Evolutionary conservation across 2,888 invertebrate species (phyloP), one percentile per base, ranked within the genome.

Genomic region (Stictocephala bisonia): DNA sequence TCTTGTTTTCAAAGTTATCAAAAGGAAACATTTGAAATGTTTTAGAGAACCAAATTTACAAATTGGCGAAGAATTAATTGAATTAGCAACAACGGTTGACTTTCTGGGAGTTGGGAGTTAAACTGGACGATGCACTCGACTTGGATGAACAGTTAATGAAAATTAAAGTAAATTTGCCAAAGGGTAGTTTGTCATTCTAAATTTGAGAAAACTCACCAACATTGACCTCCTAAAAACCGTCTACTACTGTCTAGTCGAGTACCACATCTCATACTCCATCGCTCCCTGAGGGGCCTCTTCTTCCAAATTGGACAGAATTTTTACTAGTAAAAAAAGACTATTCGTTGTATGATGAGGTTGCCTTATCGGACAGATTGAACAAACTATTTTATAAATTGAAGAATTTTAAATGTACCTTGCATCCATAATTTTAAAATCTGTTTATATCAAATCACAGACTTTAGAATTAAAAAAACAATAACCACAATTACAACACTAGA

Each of bases 11-110:
- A 51, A 51, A 51, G 15, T 13, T 26, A 24, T 24, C 24, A 24
- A 51, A n/a, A 4, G 51, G 11, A 51, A 51, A 51, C 24, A 51
- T 51, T 51, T 27, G 27, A 51, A 51, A 51, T 51, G 24, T 2
- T 51, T 51, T 11, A 24, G 3, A 4, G 51, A 24, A 24, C 24
- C 51, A 24, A 24, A n/a, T 24, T 13, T 51, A 11, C n/a, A 26
- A 22, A 51, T 51, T 51, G 51, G 51, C 11, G 11, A 24, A 13
- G 51, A 24, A 24, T 27, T 15, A 51, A 4, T 51, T 2, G 51
- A 51, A 24, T 24, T 3, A n/a, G n/a, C 24, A 51, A 26, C 24
- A 13, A 24, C 11, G 22, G 51, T 51, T 24, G 51, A 51, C 26
- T 51, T 24, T 24, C 51, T 51, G 26, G 22, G 51, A 13, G n/a